Base-by-base conservation (phyloP, 1,140 invertebrate species). In the Apis laboriosa region DNA sequence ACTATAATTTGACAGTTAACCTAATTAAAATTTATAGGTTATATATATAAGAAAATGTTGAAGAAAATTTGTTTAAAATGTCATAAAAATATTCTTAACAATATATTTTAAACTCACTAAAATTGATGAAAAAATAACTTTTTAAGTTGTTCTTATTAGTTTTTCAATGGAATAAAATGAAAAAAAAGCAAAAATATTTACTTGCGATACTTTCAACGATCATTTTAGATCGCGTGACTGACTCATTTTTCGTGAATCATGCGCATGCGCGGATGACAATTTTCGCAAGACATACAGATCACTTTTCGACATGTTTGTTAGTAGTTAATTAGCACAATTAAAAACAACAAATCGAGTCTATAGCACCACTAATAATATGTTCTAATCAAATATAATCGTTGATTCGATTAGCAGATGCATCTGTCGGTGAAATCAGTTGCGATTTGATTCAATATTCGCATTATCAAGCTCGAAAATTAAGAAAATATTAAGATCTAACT, bases 371-470 rank as follows among this genome's bases (percentile, higher is more conserved):
- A 28, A 60, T 58, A 51, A 68, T 70, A 60, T 51, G 51, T 21
- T 24, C 24, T 64, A 11, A 68, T 77, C 21, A 21, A n/a, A 17
- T 43, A 53, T 34, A 56, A 34, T 53, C 24, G 24, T 17, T 34
- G 71, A 28, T 21, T n/a, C 28, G 24, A 72, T 72, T 55, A 72
- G 17, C 17, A 11, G 19, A 34, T 19, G 28, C 21, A 43, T 60
- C 34, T 53, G 51, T 61, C 21, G 19, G 9, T 15, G 34, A 43
- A 4, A 49, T 51, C 72, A 21, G 28, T 0, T 13, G 21, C 13
- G 15, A 75, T 75, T 75, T 49, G 60, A 60, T 76, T 66, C 75
- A 51, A 77, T 28, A 61, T 55, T 55, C 74, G 61, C 60, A n/a
- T 76, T 55, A 77, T 55, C 63, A 63, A 55, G 24, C 43, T n/a